Evolutionary conservation across 2,888 invertebrate species (phyloP).

Genomic region (Eretmocerus hayati): DNA sequence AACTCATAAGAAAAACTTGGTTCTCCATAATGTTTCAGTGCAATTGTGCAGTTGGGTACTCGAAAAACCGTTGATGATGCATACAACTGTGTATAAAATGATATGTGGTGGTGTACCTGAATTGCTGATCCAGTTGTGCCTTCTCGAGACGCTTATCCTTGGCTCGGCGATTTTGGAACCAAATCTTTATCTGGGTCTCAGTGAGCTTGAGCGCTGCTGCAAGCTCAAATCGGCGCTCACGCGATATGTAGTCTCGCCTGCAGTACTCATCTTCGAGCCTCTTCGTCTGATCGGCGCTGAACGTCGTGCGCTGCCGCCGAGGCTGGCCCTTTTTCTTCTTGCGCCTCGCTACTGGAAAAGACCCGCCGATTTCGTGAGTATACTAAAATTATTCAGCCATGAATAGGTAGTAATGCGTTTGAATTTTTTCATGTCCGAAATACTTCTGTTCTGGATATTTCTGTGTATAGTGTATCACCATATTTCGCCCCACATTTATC

Average conservation of each 20-base stretch:
- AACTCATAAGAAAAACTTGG: no score
- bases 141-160: conserved; percentile 96
- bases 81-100: no score
- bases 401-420: no score
- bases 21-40: no score
- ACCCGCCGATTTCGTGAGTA: background rate
- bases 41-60: no score
- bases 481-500: no score
- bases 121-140: conserved; percentile 48
- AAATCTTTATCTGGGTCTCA: conserved; percentile 80
- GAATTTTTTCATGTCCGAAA: no score
- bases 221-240: conserved; percentile 73
- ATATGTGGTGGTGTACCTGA: no score
- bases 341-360: conserved; percentile 68
- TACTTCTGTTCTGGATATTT: no score
- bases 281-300: conserved; percentile 88
- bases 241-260: conserved; percentile 84
- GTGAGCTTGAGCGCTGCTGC: conserved; percentile 63
- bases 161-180: conserved; percentile 92
- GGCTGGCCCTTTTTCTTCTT: conserved; percentile 82
- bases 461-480: no score
- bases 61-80: no score
- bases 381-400: no score
- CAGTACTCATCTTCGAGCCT: conserved; percentile 87
- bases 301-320: conserved; percentile 86